Base-by-base conservation (phyloP, 1,140 invertebrate species). In the Pentalonia nigronervosa region DNA sequence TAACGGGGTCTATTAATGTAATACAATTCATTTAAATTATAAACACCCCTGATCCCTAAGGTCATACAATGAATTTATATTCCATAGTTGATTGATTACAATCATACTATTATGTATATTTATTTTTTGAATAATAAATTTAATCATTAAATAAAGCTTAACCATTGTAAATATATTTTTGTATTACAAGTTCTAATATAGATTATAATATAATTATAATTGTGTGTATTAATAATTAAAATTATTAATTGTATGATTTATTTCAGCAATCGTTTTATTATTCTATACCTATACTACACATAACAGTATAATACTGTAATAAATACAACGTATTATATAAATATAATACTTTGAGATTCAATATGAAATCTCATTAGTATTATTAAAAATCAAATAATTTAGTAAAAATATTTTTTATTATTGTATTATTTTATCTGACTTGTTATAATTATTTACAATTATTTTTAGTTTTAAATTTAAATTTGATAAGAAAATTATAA, bases 401-500 rank as follows among this genome's bases (percentile, higher is more conserved):
- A 41, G 41, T 41, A 20, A 30, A n/a, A 7, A n/a, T n/a, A n/a
- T 76, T 56, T 67, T 76, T 76, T n/a, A 34, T 17, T 34, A 76
- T n/a, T 20, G 3, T 76, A 76, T 76, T 76, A n/a, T 76, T n/a
- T 34, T 76, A 20, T n/a, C 4, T n/a, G 60, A 17, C 3, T 67
- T 67, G 30, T 67, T 30, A 67, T 67, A 53, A n/a, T 17, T n/a
- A 67, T 67, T 1, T 17, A n/a, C 14, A n/a, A 67, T 67, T n/a
- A n/a, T n/a, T 67, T 67, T 67, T 67, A 67, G 60, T 67, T 67
- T n/a, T 17, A 67, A 67, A n/a, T 76, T 76, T 2, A n/a, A 76
- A 76, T 76, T 76, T 76, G 60, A 76, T 76, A 76, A 76, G 60
- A 76, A n/a, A 17, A 76, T 67, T n/a, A 67, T 30, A n/a, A 67